Evolutionary conservation across 1,140 invertebrate genomes (phyloP).

Genomic region (Macrocentrus cingulum): DNA sequence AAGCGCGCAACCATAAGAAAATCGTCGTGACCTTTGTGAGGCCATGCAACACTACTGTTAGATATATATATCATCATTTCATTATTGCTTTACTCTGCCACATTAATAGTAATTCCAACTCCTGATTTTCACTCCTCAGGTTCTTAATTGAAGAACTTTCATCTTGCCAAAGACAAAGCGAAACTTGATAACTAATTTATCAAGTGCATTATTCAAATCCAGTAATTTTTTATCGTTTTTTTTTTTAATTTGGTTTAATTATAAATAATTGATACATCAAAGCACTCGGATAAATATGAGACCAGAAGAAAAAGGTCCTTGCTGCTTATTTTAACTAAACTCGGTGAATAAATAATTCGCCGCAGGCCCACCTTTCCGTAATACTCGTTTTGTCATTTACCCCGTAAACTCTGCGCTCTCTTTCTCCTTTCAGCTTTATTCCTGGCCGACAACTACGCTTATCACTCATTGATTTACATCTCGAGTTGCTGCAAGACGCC

Average conservation of each 20-base stretch:
- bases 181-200: not conserved
- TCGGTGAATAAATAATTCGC: constrained; percentile 33
- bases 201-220: too few relatives aligned
- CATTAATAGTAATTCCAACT: constrained; percentile 1
- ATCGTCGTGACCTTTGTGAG: too few relatives aligned
- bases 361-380: constrained; percentile 31
- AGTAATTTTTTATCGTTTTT: too few relatives aligned
- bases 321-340: constrained; percentile 22
- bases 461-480: constrained; percentile 37
- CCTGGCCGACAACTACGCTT: constrained; percentile 27
- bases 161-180: not conserved
- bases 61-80: not conserved
- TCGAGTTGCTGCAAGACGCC: constrained; percentile 29
- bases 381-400: constrained; percentile 29
- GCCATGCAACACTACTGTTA: too few relatives aligned
- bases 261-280: too few relatives aligned
- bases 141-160: not conserved
- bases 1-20: constrained; percentile 7
- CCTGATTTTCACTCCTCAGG: not conserved
- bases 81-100: not conserved
- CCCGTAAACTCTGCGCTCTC: constrained; percentile 6
- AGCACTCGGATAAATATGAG: not conserved
- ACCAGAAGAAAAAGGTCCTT: not conserved
- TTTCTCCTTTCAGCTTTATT: constrained; percentile 9
- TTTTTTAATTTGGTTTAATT: too few relatives aligned